These are phyloP conservation scores for Meteorus colon DNA, from an alignment of 2,888 invertebrate species.

Conservation along the genomic window DNA sequence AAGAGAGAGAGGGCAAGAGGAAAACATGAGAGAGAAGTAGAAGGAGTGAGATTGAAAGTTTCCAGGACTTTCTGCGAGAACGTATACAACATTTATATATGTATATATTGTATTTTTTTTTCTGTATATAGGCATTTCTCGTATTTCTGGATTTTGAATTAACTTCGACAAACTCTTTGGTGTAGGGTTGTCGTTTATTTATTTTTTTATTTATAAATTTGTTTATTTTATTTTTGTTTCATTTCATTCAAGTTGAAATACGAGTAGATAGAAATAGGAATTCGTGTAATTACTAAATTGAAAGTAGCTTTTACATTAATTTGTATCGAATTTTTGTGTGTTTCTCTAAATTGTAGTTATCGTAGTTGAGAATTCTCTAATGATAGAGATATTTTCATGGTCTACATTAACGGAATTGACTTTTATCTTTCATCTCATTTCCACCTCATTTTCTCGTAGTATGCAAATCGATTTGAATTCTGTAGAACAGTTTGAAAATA, in stretches of 20 bases:
- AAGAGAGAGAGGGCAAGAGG: background rate
- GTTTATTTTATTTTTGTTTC: conserved; percentile 4
- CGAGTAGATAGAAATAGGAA: conserved; percentile 1
- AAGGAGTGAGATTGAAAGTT: background rate
- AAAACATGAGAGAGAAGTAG: background rate
- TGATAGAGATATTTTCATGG: background rate
- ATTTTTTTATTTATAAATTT: conserved; percentile 13
- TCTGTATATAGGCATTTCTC: background rate
- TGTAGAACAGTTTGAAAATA: no score
- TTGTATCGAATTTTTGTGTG: background rate
- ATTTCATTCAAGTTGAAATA: background rate
- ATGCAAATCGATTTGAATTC: no score
- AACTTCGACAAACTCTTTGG: conserved; percentile 33
- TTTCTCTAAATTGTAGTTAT: background rate
- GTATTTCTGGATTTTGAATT: conserved; percentile 37
- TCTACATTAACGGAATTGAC: background rate
- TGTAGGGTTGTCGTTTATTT: conserved; percentile 15
- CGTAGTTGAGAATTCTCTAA: background rate
- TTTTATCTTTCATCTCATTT: no score
- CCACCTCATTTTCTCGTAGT: no score
- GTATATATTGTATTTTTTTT: background rate
- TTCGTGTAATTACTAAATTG: conserved; percentile 14
- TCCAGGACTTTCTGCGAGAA: background rate
- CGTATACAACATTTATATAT: background rate
- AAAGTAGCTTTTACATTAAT: background rate